A percentile compares a stretch with the other conserved stretches of the same genome.
These are phyloP conservation scores for Phalacrocorax brasilianus DNA, from an alignment of 2,113 vertebrate genomes.

Conservation along the genomic window DNA sequence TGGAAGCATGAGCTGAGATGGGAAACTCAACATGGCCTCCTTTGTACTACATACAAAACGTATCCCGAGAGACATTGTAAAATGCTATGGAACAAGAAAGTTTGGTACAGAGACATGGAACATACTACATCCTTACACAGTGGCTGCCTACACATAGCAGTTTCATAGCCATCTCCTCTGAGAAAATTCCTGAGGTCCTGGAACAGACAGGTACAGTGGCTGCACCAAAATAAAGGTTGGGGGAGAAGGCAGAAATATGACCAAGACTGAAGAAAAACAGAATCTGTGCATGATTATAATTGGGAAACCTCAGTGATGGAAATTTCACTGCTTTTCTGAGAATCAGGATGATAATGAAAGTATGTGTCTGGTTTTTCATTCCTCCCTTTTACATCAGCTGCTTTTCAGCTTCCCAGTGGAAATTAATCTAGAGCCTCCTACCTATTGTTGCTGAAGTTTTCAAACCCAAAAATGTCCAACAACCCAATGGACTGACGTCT, in stretches of 20 bases:
- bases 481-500: conserved; percentile 83
- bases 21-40: neutral
- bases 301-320: neutral
- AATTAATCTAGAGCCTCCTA: conserved; percentile 36
- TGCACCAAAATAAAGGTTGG: neutral
- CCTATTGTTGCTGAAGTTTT: conserved; percentile 97
- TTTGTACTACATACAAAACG: neutral
- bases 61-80: neutral
- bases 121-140: neutral
- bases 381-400: neutral
- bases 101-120: neutral
- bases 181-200: neutral
- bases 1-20: neutral
- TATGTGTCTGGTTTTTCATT: neutral
- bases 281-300: neutral
- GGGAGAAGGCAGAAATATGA: neutral
- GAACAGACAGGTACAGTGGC: neutral
- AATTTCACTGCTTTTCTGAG: neutral
- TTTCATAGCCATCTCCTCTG: neutral
- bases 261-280: neutral
- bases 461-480: conserved; percentile 98
- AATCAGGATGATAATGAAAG: neutral
- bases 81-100: neutral
- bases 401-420: neutral
- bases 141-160: neutral